These are phyloP conservation scores for Drosophila jambulina DNA, from an alignment of 1,140 invertebrate genomes.

Conservation along the genomic window DNA sequence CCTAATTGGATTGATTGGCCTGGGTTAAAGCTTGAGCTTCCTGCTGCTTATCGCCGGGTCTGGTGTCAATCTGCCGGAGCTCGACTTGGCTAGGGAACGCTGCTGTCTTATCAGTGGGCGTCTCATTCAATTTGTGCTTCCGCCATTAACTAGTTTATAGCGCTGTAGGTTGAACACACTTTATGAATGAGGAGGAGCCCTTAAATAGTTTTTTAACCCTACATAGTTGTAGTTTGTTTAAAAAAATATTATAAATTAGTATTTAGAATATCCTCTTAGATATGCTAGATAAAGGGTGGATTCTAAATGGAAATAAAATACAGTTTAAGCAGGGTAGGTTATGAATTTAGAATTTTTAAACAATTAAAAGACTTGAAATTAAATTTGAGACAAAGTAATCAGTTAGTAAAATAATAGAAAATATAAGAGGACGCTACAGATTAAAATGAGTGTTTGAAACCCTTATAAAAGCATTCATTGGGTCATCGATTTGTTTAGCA, in stretches of 20 bases:
- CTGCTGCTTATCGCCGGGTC: conserved; percentile 39
- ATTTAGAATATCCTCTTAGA: neutral
- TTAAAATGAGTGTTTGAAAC: accelerated
- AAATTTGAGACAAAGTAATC: no score
- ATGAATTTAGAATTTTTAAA: neutral
- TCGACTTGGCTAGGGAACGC: conserved; percentile 12
- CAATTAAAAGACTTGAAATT: neutral
- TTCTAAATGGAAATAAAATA: neutral
- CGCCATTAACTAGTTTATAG: conserved; percentile 21
- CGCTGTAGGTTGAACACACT: neutral
- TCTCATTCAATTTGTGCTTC: conserved; percentile 22
- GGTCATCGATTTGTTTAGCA: neutral
- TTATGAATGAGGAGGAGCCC: neutral
- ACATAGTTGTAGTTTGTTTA: neutral
- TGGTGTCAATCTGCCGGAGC: conserved; percentile 20
- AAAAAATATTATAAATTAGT: neutral
- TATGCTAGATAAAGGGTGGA: neutral
- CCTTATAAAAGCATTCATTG: no score
- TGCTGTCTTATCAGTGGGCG: conserved; percentile 34
- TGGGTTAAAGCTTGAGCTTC: conserved; percentile 38
- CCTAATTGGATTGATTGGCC: conserved; percentile 40
- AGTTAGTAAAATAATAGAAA: neutral
- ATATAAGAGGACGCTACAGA: neutral
- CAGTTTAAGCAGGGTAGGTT: neutral
- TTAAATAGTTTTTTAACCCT: neutral